These are phyloP conservation scores for Octopus bimaculoides DNA, from an alignment of 1,140 invertebrate genomes.

Conservation along the genomic window DNA sequence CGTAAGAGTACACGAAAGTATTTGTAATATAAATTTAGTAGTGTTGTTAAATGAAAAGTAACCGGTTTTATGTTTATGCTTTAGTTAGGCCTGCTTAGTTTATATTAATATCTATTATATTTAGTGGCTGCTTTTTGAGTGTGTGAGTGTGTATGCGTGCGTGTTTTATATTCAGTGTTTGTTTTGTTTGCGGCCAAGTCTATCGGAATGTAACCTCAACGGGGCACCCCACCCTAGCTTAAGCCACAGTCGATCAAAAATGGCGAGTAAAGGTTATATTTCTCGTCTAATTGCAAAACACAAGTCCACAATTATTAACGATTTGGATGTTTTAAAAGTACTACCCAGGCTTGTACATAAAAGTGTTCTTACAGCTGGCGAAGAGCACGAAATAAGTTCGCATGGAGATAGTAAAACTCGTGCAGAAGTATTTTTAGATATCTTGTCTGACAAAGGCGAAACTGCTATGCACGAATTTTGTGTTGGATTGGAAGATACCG, in stretches of 20 bases:
- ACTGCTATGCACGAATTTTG: conserved; percentile 47
- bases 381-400: conserved; percentile 36
- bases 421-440: conserved; percentile 40
- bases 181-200: neutral
- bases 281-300: conserved; percentile 40
- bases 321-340: conserved; percentile 42
- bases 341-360: conserved; percentile 36
- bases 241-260: conserved; percentile 27
- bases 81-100: too few species aligned
- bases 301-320: conserved; percentile 35
- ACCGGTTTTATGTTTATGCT: too few species aligned
- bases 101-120: too few species aligned
- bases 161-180: too few species aligned
- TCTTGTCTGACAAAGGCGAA: conserved; percentile 41
- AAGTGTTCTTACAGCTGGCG: conserved; percentile 35
- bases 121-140: too few species aligned
- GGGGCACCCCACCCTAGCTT: neutral
- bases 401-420: conserved; percentile 24
- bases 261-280: conserved; percentile 41
- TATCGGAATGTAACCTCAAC: neutral
- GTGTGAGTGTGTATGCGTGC: too few species aligned
- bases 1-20: too few species aligned
- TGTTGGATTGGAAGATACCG: conserved; percentile 33
- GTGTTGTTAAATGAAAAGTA: too few species aligned
- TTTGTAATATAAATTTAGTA: too few species aligned